phyloP scores from a whole-genome alignment of 2,888 invertebrate genomes.

The Epirrhoe alternata region DNA sequence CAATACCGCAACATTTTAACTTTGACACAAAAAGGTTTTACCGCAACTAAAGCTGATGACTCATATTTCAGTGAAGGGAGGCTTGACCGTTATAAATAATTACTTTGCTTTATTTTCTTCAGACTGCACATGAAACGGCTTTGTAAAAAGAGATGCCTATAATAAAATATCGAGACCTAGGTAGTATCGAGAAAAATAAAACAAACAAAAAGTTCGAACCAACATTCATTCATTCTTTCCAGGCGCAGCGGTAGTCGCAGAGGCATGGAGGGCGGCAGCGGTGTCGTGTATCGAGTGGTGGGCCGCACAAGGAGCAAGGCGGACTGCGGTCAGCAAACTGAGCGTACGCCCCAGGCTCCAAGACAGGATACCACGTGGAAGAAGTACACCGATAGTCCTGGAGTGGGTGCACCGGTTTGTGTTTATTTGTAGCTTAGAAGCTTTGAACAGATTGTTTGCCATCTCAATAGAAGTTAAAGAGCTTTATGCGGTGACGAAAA shows the following conservation, averaged over 20 bases:
- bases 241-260: conserved; percentile 85
- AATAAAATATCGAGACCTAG: no score
- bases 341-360: conserved; percentile 69
- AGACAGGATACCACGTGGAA: conserved; percentile 86
- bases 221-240: conserved; percentile 41
- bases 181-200: no score
- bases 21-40: conserved; percentile 12
- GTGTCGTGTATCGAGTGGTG: conserved; percentile 81
- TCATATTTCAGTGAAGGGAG: conserved; percentile 8
- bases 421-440: conserved; percentile 48
- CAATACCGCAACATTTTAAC: conserved; percentile 6
- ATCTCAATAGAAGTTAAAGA: not conserved
- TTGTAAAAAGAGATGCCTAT: no score
- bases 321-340: conserved; percentile 82
- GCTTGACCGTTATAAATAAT: not conserved
- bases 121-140: not conserved
- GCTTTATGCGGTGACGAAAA: no score
- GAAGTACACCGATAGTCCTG: conserved; percentile 87
- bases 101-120: not conserved
- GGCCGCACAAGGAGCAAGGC: conserved; percentile 79
- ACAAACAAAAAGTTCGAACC: no score
- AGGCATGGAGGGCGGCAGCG: conserved; percentile 84
- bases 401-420: conserved; percentile 84
- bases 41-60: conserved; percentile 12
- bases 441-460: not conserved